Conservation (phyloP, 2,113 vertebrate species). For the Fukomys damarensis region DNA sequence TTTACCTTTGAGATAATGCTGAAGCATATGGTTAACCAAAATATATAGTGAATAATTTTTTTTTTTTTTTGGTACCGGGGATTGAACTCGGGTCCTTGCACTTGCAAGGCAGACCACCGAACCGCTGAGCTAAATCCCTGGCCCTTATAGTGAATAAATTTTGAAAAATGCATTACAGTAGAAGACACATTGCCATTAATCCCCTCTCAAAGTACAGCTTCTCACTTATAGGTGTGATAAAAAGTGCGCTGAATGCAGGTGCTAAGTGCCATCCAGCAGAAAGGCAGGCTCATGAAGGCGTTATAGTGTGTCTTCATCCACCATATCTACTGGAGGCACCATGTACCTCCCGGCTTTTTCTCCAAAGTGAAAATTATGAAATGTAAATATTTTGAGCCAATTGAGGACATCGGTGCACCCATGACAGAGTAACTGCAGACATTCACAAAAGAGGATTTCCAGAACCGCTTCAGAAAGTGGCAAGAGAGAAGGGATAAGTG, state of each 20-base stretch:
- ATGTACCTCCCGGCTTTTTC: not conserved
- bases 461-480: not conserved
- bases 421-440: not conserved
- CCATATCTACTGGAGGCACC: not conserved
- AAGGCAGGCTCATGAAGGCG: not conserved
- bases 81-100: too few species aligned
- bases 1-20: not conserved
- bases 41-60: not conserved
- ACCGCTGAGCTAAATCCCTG: too few species aligned
- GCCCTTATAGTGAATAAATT: too few species aligned
- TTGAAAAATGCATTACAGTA: not conserved
- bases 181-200: not conserved
- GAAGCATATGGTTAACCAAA: not conserved
- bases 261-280: not conserved
- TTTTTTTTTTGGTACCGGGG: too few species aligned
- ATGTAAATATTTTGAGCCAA: not conserved
- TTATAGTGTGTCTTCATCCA: too few species aligned
- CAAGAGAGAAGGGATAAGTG: not conserved
- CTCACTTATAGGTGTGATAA: not conserved
- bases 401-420: not conserved
- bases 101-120: too few species aligned
- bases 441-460: not conserved
- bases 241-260: not conserved
- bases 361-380: not conserved
- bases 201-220: not conserved